Evolutionary conservation across 2,888 invertebrate genomes (phyloP), one percentile per base, ranked within the genome.

Genomic region (Euzophera pinguis): DNA sequence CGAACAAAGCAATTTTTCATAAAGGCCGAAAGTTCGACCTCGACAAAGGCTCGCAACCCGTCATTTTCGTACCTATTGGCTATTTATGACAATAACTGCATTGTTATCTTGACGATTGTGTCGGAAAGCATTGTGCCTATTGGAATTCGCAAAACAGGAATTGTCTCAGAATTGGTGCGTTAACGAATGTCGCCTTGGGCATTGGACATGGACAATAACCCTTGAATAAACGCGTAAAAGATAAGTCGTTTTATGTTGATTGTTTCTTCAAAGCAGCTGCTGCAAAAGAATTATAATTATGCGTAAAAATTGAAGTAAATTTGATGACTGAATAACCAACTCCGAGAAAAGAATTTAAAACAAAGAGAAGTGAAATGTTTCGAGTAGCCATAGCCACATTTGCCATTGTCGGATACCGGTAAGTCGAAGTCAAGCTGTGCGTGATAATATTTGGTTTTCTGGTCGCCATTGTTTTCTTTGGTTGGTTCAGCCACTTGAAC

Each of bases 11-110:
- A 78, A 72, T 76, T 66, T 69, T 71, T 79, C 81, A 84, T 84
- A 84, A 85, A 81, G 75, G 77, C 79, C 76, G 71, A 80, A 82
- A 84, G 73, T 81, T 78, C 75, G 76, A 70, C 72, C 71, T 66
- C 69, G 64, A 83, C 84, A 85, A 85, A 81, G 81, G 69, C 69
- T 77, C 78, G 75, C 81, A 88, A 89, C 89, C 89, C 84, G 86
- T 88, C 87, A 89, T 89, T 87, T 89, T 86, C 80, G 76, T 84
- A 84, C 81, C 84, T 86, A 89, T 88, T 86, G 89, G 88, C 88
- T 86, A 89, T 89, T 88, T 89, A 85, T 78, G 80, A 90, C 86
- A 89, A 89, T 86, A 83, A 78, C 73, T 60, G 65, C 71, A 81
- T 90, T 89, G 86, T 88, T 75, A 64, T 67, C 61, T 61, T 64